Percentiles rank a stretch among this genome's conserved stretches.
phyloP scores from a whole-genome alignment of 2,113 vertebrate genomes.

The Bombycilla garrulus region DNA sequence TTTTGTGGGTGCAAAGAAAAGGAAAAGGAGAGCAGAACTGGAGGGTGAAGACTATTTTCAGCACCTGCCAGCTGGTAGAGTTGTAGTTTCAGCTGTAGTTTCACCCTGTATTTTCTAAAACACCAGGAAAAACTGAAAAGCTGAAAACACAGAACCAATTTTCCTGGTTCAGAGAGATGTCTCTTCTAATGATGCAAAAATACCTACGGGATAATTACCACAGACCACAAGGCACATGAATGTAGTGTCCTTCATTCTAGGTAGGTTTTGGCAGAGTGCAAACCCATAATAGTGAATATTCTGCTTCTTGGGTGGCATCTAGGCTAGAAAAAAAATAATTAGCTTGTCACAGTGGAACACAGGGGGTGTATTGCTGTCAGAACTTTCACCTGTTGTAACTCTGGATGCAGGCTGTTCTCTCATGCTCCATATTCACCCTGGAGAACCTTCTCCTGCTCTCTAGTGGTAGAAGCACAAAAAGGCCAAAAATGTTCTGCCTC shows the following conservation, averaged over 20 bases:
- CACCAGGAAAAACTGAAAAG: neutral
- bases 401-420: neutral
- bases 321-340: neutral
- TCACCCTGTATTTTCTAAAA: neutral
- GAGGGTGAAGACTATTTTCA: neutral
- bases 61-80: neutral
- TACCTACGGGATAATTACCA: neutral
- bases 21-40: neutral
- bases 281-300: neutral
- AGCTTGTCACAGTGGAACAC: neutral
- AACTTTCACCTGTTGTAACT: neutral
- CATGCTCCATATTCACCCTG: neutral
- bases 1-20: neutral
- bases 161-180: neutral
- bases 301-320: neutral
- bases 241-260: neutral
- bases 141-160: neutral
- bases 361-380: neutral
- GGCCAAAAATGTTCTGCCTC: neutral
- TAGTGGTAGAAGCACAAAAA: constrained; percentile 21
- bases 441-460: constrained; percentile 44
- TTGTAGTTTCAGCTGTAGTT: neutral
- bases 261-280: neutral
- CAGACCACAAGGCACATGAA: neutral
- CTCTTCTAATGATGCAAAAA: neutral